phyloP scores from a whole-genome alignment of 2,888 invertebrate species.

The Bembecia ichneumoniformis region DNA sequence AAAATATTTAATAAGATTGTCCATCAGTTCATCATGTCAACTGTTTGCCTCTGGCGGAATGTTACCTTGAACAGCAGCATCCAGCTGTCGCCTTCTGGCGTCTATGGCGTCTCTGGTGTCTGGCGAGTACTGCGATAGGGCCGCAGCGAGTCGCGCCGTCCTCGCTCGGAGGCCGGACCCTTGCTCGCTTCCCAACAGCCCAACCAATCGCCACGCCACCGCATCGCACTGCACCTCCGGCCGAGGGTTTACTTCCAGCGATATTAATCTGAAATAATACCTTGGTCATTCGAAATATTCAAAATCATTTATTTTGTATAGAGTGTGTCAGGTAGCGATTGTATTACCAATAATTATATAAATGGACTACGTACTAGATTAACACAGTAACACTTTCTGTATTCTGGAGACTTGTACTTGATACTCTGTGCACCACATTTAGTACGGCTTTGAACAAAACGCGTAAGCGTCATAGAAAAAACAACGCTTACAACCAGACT shows the following conservation, averaged over 20 bases:
- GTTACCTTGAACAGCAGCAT: conserved; percentile 86
- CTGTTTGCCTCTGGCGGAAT: neutral
- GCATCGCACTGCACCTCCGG: conserved; percentile 82
- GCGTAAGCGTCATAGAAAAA: no score
- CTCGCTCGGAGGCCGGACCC: conserved; percentile 75
- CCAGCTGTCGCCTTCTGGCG: conserved; percentile 79
- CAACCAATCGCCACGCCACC: conserved; percentile 88
- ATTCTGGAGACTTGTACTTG: no score
- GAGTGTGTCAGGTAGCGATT: no score
- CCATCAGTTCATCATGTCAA: neutral
- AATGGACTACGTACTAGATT: no score
- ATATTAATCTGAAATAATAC: conserved; percentile 37
- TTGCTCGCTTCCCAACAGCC: conserved; percentile 75
- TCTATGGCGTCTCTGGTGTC: conserved; percentile 78
- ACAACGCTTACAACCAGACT: no score
- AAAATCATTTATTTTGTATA: no score
- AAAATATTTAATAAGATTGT: neutral
- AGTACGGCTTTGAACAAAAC: no score
- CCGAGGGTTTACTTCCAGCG: conserved; percentile 68
- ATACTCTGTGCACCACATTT: no score
- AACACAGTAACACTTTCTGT: no score
- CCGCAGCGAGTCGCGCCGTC: conserved; percentile 68
- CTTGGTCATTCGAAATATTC: no score
- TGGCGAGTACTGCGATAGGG: conserved; percentile 76
- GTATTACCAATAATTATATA: no score